These are phyloP conservation scores for Xiphorhynchus elegans DNA, from an alignment of 2,113 vertebrate species.

Conservation along the genomic window DNA sequence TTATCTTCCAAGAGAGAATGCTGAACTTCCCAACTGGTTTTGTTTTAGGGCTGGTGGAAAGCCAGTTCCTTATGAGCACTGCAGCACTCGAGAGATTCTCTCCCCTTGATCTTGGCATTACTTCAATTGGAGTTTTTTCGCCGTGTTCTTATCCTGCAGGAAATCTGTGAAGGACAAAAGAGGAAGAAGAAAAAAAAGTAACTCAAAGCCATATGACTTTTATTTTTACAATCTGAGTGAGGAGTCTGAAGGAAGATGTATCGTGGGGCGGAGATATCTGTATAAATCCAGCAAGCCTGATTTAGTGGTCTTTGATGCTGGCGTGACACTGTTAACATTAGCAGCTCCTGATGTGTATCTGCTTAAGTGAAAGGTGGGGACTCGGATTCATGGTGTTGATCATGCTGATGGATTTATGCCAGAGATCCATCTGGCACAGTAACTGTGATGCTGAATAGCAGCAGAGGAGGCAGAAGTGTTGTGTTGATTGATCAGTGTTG, in stretches of 20 bases:
- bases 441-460: background rate
- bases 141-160: constrained; percentile 49
- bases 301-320: background rate
- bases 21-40: constrained; percentile 46
- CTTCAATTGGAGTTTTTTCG: constrained; percentile 12
- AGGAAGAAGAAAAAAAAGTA: constrained; percentile 8
- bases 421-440: background rate
- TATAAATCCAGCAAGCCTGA: background rate
- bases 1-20: constrained; percentile 54
- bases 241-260: background rate
- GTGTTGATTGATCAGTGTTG: background rate
- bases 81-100: background rate
- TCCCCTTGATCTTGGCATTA: constrained; percentile 48
- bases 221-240: background rate
- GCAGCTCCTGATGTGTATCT: background rate
- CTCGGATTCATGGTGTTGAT: fast-evolving
- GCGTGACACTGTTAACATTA: background rate
- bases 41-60: constrained; percentile 52
- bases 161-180: constrained; percentile 62
- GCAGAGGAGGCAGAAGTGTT: background rate
- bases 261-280: background rate
- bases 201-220: background rate
- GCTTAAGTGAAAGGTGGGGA: background rate
- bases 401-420: background rate
- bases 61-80: constrained; percentile 1